These are phyloP conservation scores for Polymixis lichenea DNA, from an alignment of 2,888 invertebrate species.

Conservation along the genomic window DNA sequence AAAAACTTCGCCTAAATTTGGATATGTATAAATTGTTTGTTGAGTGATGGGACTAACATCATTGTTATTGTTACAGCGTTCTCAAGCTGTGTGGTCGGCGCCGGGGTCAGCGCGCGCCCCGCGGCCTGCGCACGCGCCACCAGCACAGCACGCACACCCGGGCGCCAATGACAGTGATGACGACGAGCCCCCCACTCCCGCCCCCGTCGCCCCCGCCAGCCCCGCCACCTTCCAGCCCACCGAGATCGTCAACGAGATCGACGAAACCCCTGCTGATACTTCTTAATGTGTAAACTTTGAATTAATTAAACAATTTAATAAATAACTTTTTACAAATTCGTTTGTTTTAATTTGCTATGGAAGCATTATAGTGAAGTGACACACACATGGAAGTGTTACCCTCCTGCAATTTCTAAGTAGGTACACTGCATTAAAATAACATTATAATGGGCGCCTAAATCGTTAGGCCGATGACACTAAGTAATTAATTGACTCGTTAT, in stretches of 20 bases:
- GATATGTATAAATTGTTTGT: neutral
- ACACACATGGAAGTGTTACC: neutral
- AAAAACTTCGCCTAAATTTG: neutral
- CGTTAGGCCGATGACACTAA: neutral
- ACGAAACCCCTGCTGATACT: constrained; percentile 68
- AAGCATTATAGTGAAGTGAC: neutral
- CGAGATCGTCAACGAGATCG: constrained; percentile 90
- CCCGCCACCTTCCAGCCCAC: constrained; percentile 79
- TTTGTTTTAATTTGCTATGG: constrained; percentile 6
- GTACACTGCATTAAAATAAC: neutral
- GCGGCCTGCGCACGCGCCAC: constrained; percentile 55
- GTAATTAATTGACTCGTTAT: neutral
- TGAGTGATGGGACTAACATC: neutral
- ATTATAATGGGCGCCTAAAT: neutral
- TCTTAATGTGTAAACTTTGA: constrained; percentile 34
- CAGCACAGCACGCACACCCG: constrained; percentile 81
- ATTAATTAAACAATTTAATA: constrained; percentile 35
- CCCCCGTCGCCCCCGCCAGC: constrained; percentile 86
- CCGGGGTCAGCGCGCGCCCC: constrained; percentile 87
- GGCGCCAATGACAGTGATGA: constrained; percentile 91
- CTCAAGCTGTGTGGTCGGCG: constrained; percentile 87
- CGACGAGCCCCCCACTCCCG: constrained; percentile 92
- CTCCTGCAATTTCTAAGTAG: neutral
- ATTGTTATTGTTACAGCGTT: constrained; percentile 53
- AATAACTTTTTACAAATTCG: constrained; percentile 4